These are phyloP conservation scores for Bemisia tabaci DNA, from an alignment of 1,140 invertebrate species.

Conservation along the genomic window DNA sequence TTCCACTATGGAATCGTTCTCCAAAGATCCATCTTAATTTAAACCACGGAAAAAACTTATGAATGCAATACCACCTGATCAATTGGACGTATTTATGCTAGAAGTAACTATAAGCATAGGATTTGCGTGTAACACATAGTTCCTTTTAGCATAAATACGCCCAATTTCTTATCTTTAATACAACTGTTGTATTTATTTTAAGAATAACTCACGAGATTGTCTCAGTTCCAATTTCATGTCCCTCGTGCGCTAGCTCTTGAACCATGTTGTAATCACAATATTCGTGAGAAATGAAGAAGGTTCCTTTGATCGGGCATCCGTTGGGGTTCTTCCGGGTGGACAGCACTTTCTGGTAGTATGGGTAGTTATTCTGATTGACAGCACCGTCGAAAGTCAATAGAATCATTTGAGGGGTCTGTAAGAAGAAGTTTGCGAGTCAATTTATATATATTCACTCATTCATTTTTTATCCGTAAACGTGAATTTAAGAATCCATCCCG, in stretches of 20 bases:
- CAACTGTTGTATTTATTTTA: too few species aligned
- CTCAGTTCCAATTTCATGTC: conserved; percentile 84
- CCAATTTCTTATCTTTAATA: too few species aligned
- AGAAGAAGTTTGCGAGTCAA: conserved; percentile 18
- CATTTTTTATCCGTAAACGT: not conserved
- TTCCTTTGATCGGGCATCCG: conserved; percentile 76
- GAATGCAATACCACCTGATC: too few species aligned
- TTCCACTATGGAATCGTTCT: too few species aligned
- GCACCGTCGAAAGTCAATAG: conserved; percentile 85
- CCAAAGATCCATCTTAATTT: too few species aligned
- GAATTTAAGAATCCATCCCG: not conserved
- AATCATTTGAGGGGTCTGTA: conserved; percentile 84
- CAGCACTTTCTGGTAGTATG: conserved; percentile 76
- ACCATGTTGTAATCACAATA: conserved; percentile 91
- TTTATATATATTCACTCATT: not conserved
- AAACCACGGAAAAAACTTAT: too few species aligned
- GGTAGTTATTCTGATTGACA: conserved; percentile 81
- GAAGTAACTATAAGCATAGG: too few species aligned
- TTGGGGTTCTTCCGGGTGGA: conserved; percentile 72
- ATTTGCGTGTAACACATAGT: too few species aligned
- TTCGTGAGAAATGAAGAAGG: conserved; percentile 89
- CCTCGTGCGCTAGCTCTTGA: conserved; percentile 69
- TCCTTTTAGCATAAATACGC: too few species aligned
- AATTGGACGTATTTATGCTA: too few species aligned
- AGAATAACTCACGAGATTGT: conserved; percentile 56